Evolutionary conservation across 2,113 vertebrate species (phyloP), one percentile per base, ranked within the genome.

Genomic region (Fregetta grallaria): DNA sequence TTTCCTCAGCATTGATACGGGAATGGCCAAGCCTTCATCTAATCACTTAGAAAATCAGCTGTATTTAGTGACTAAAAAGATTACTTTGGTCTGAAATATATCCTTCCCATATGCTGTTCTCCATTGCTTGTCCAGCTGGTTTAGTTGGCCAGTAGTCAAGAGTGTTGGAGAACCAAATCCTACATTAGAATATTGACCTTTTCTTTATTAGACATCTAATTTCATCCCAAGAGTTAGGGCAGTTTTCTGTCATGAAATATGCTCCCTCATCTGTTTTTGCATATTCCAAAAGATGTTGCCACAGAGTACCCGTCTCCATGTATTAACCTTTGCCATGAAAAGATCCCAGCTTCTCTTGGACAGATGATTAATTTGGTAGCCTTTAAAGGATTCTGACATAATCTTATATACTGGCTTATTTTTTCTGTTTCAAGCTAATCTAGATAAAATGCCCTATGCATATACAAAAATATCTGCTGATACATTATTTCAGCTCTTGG

Each of bases 1-100:
- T 75, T 53, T 25, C 82, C 86, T 59, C 72, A 30, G 86, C 63
- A 32, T 23, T 8, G 49, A 10, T 45, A 23, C 1, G 5, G 73
- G 80, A 94, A 58, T 26, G 32, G 86, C 76, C 83, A 22, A 45
- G 49, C 63, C 75, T 78, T 80, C 9, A 1, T 73, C 73, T 79
- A 66, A 87, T 90, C 73, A 34, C 72, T 95, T 56, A 85, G 92
- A 91, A 97, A 94, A 95, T 94, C 96, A 92, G 86, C 84, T 96
- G 92, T 94, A 94, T 92, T 92, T 85, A 95, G 75, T 53, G 91
- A 70, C 95, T 96, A 45, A 91, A 95, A 85, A 91, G 92, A 95
- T 97, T 87, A 77, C 63, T 94, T 80, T 47, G 81, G 58, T 92
- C 94, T 95, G 92, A 95, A 95, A 79, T 73, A 82, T 17, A 91